phyloP scores from a whole-genome alignment of 2,113 vertebrate genomes.

The Gobiocypris rarus region DNA sequence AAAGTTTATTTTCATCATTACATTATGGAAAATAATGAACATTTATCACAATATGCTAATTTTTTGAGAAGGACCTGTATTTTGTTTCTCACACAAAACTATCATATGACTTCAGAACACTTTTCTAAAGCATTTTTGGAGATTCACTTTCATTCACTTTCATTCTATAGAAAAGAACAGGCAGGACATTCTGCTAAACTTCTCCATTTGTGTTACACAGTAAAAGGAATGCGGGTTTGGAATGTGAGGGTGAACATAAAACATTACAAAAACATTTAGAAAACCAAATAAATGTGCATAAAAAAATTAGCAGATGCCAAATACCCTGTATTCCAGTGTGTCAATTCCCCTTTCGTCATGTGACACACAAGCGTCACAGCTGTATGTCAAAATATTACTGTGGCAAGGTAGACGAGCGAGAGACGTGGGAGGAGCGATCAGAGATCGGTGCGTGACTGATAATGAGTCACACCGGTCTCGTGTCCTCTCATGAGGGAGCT shows the following conservation, averaged over 20 bases:
- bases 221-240: background rate
- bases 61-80: too few relatives aligned
- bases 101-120: background rate
- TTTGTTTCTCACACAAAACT: background rate
- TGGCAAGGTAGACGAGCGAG: too few relatives aligned
- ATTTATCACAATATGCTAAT: too few relatives aligned
- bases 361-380: background rate
- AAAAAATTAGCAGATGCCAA: background rate
- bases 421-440: too few relatives aligned
- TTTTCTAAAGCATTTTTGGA: background rate
- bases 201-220: background rate
- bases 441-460: too few relatives aligned
- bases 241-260: background rate
- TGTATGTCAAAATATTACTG: constrained; percentile 26
- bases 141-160: background rate
- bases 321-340: background rate
- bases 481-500: too few relatives aligned
- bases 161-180: background rate
- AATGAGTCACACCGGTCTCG: too few relatives aligned
- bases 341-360: background rate
- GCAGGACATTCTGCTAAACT: background rate
- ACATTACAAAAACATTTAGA: background rate
- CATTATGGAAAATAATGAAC: too few relatives aligned
- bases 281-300: background rate
- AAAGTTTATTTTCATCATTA: too few relatives aligned